phyloP scores from a whole-genome alignment of 2,888 invertebrate genomes.

The Neocrepidodera transversa region DNA sequence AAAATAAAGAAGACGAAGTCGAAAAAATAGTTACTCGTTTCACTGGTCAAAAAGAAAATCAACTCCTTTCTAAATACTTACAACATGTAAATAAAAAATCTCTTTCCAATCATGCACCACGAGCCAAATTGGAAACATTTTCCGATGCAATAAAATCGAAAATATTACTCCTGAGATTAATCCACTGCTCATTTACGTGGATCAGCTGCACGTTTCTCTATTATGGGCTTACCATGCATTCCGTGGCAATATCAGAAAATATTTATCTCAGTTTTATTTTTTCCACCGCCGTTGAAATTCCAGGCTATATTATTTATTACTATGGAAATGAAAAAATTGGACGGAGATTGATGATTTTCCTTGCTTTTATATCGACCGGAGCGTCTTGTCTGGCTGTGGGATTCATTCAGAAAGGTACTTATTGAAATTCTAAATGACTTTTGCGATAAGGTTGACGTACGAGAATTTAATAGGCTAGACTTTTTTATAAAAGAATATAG shows the following conservation, averaged over 20 bases:
- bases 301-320: conserved; percentile 71
- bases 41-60: conserved; percentile 63
- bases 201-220: conserved; percentile 78
- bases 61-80: conserved; percentile 54
- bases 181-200: conserved; percentile 77
- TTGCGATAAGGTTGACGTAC: neutral
- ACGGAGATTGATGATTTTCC: conserved; percentile 68
- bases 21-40: conserved; percentile 67
- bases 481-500: neutral
- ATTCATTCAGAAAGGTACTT: conserved; percentile 40
- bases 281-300: conserved; percentile 71
- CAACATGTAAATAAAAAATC: neutral
- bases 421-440: conserved; percentile 26
- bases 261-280: conserved; percentile 77
- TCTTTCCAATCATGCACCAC: conserved; percentile 51
- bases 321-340: conserved; percentile 69
- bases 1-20: conserved; percentile 64
- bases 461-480: neutral
- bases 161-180: conserved; percentile 63
- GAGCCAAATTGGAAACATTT: conserved; percentile 39
- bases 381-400: conserved; percentile 62
- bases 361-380: conserved; percentile 68
- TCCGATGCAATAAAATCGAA: conserved; percentile 63
- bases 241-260: conserved; percentile 75
- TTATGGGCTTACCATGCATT: conserved; percentile 79